Base-by-base conservation (phyloP, 2,888 invertebrate genomes). In the Apocheima hispidaria region DNA sequence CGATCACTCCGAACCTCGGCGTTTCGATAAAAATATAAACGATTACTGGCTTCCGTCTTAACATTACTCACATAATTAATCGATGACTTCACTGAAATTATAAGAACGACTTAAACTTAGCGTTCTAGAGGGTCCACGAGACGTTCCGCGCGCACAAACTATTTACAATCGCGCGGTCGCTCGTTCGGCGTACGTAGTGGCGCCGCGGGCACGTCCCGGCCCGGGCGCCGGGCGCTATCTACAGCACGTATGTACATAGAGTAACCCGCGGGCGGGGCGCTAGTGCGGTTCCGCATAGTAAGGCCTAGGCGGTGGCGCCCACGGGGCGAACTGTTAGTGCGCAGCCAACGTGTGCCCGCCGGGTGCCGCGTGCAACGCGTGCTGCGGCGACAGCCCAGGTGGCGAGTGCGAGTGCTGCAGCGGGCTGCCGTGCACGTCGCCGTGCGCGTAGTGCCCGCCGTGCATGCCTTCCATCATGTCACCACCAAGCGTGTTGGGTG, bases 381-480 rank as follows among this genome's bases (percentile, higher is more conserved):
- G 96, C 82, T 94, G 95, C 85, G 96, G 96, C 75, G 95, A 94
- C 79, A 95, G 94, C 23, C 86, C 86, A 82, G 96, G 96, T 80
- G 97, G 97, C 68, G 97, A 97, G 83, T 97, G 97, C 75, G 97
- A 97, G 88, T 96, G 96, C 86, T 95, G 95, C 82, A 96, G 96
- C 74, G 96, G 96, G 62, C 96, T 96, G 95, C 97, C 97, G 91
- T 97, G 97, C 93, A 97, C 95, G 86, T 96, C 96, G 75, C 96
- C 96, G 90, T 96, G 97, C 81, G 95, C 96, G 84, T 97, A 97
- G 91, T 96, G 96, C 92, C 95, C 96, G 88, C 95, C 96, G 88
- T 96, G 96, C 21, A 94, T 94, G 74, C 96, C 96, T 76, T 97
- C 97, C 96, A 97, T 96, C 96, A 97, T 96, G 78, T 97, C 97